Evolutionary conservation across 2,888 invertebrate genomes (phyloP).

Genomic region (Trichogramma dendrolimi): DNA sequence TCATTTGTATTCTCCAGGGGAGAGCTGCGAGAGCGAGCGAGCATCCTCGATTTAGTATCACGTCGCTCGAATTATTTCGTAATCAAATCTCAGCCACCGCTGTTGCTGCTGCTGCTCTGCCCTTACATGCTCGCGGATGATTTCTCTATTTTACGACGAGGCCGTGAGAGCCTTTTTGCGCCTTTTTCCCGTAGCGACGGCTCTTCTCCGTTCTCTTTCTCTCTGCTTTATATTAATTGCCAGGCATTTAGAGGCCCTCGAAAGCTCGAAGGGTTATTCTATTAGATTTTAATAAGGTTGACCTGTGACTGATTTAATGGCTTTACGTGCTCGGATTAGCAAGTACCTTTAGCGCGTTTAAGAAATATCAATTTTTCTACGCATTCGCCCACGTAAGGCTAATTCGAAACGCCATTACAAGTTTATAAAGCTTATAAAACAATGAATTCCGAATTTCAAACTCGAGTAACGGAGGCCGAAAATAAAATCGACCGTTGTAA

Average conservation of each 20-base stretch:
- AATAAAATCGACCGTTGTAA: too few species aligned
- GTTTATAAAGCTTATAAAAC: too few species aligned
- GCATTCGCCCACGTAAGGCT: too few species aligned
- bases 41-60: conserved; percentile 49
- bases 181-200: too few species aligned
- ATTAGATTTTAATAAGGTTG: conserved; percentile 23
- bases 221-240: conserved; percentile 19
- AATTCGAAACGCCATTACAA: too few species aligned
- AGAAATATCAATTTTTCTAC: too few species aligned
- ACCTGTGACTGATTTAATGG: too few species aligned
- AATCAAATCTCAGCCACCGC: conserved; percentile 47
- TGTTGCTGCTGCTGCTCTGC: not conserved
- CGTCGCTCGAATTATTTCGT: conserved; percentile 52
- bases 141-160: conserved; percentile 49
- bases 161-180: conserved; percentile 38
- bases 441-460: too few species aligned
- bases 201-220: not conserved
- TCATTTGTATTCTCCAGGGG: conserved; percentile 52
- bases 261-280: conserved; percentile 15
- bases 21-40: conserved; percentile 32
- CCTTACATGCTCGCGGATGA: conserved; percentile 35
- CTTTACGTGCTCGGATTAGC: too few species aligned
- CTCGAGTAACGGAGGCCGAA: too few species aligned
- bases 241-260: conserved; percentile 3
- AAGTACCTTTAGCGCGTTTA: too few species aligned